Conservation (phyloP, 2,888 invertebrate genomes). For the Lithophane ornitopus region DNA sequence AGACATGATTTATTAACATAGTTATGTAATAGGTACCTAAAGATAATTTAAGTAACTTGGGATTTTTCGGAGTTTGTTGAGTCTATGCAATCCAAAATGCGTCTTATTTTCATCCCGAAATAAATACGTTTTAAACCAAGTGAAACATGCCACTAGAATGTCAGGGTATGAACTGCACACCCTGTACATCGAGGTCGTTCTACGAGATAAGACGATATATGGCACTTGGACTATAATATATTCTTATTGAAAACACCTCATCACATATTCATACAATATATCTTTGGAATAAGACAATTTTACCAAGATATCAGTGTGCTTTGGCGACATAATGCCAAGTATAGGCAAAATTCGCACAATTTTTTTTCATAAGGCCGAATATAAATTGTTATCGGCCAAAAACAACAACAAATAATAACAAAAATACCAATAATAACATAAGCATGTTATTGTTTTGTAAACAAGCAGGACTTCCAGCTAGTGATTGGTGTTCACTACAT, state of each 20-base stretch:
- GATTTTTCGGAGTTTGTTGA: background rate
- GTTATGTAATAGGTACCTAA: too few relatives aligned
- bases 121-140: background rate
- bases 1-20: background rate
- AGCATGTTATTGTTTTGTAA: background rate
- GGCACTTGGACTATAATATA: constrained; percentile 47
- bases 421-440: too few relatives aligned
- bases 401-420: too few relatives aligned
- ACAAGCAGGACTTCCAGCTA: too few relatives aligned
- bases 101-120: background rate
- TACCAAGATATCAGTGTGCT: constrained; percentile 38
- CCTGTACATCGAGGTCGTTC: constrained; percentile 33
- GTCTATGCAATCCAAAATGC: background rate
- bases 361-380: background rate
- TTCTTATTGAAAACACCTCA: constrained; percentile 62
- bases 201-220: constrained; percentile 40
- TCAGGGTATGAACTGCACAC: constrained; percentile 1
- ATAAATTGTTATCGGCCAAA: background rate
- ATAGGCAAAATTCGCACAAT: background rate
- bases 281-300: constrained; percentile 59
- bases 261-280: constrained; percentile 59
- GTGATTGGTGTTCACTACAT: too few relatives aligned
- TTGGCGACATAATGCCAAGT: constrained; percentile 17
- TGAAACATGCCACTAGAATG: constrained; percentile 4
- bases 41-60: background rate